A percentile compares a stretch with the other conserved stretches of the same genome.
These are phyloP conservation scores for Yponomeuta plumbellus DNA, from an alignment of 2,888 invertebrate species.

Conservation along the genomic window DNA sequence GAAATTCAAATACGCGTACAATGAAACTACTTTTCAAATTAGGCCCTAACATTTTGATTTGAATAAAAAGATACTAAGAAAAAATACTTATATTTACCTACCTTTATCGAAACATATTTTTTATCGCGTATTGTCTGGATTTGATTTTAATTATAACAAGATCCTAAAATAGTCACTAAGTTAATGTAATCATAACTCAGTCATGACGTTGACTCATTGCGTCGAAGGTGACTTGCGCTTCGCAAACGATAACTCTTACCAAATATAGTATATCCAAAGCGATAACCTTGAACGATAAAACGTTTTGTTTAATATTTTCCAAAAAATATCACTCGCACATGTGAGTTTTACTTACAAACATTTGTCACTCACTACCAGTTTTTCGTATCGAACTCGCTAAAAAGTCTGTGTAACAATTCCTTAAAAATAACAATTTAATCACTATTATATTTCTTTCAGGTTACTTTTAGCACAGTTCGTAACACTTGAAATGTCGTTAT, in stretches of 20 bases:
- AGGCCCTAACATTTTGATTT: no score
- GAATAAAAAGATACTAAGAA: no score
- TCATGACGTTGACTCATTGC: background rate
- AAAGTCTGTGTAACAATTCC: background rate
- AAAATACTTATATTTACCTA: no score
- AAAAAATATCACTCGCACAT: background rate
- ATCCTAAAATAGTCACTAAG: no score
- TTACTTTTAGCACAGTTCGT: background rate
- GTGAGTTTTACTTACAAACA: background rate
- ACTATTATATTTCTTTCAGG: background rate
- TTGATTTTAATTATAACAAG: no score
- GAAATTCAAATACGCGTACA: no score
- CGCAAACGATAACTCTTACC: background rate
- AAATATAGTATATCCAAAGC: constrained; percentile 7
- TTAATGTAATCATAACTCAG: no score
- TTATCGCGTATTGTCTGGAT: no score
- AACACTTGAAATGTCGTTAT: background rate
- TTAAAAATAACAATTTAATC: background rate
- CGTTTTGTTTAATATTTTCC: background rate
- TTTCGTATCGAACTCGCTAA: background rate
- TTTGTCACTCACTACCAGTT: background rate
- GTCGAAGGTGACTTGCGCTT: background rate
- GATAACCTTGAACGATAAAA: constrained; percentile 5
- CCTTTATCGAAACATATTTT: no score
- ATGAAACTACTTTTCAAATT: no score